phyloP scores from a whole-genome alignment of 2,888 invertebrate genomes.

The Uropetala carovei region DNA sequence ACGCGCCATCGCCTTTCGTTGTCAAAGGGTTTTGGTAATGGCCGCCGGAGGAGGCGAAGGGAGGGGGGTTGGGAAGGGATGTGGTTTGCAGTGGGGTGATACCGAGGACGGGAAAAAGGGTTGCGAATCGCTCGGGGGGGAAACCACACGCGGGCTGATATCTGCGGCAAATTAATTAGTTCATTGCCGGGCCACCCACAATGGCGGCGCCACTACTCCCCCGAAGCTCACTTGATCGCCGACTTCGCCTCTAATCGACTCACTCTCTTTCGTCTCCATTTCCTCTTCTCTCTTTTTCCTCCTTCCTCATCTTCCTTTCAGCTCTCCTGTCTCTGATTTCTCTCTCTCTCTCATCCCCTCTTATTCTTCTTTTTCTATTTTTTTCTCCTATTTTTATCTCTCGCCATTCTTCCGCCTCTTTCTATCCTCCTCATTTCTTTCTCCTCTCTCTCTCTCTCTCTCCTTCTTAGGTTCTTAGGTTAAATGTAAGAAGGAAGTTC shows the following conservation, averaged over 20 bases:
- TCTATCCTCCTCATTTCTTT: background rate
- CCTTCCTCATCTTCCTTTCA: background rate
- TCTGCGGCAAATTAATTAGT: conserved; percentile 47
- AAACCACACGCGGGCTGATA: conserved; percentile 1
- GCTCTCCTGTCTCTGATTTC: too few relatives aligned
- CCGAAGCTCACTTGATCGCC: background rate
- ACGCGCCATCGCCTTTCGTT: background rate
- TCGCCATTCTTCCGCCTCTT: background rate
- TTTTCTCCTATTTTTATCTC: conserved; percentile 13
- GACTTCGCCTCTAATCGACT: background rate
- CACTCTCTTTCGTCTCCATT: background rate
- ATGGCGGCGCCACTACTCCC: conserved; percentile 11
- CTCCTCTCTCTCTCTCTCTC: conserved; percentile 39
- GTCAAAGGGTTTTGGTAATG: conserved; percentile 19
- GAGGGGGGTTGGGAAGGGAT: background rate
- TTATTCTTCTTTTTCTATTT: background rate
- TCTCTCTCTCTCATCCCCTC: too few relatives aligned
- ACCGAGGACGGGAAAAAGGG: conserved; percentile 2
- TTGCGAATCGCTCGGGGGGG: background rate
- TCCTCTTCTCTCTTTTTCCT: background rate
- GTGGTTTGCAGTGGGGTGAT: conserved; percentile 1
- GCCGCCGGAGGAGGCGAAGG: background rate
- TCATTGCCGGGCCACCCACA: conserved; percentile 44
- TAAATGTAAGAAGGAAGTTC: too few relatives aligned
- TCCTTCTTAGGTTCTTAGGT: too few relatives aligned